Evolutionary conservation across 2,888 invertebrate genomes (phyloP).

Genomic region (Dilophus febrilis): DNA sequence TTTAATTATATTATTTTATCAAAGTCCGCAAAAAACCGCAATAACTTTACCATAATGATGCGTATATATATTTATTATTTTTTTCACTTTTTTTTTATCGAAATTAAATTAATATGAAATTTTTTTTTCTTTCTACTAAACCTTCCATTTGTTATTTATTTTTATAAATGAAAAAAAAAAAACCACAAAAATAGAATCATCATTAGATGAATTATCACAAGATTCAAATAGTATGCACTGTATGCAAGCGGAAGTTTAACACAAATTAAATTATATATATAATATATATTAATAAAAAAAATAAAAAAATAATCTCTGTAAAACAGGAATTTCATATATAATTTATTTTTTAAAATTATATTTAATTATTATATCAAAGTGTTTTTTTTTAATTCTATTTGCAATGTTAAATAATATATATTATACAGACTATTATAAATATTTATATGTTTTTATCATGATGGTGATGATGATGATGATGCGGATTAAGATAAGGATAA

Average conservation of each 20-base stretch:
- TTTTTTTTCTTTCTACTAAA: no score
- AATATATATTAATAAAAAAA: conserved; percentile 1
- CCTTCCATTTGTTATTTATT: no score
- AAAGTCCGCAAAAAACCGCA: no score
- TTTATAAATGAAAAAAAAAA: background rate
- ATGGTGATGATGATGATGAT: no score
- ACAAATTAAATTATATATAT: background rate
- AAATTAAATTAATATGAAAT: no score
- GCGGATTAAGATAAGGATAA: no score
- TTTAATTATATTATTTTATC: no score
- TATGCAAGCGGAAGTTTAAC: conserved; percentile 64
- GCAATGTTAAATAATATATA: background rate
- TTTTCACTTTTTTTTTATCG: background rate
- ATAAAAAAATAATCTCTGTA: background rate
- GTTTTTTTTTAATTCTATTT: background rate
- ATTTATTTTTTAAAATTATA: background rate
- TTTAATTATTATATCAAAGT: background rate
- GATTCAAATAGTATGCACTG: conserved; percentile 75
- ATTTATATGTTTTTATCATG: no score
- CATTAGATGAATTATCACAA: conserved; percentile 71
- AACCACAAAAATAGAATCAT: conserved; percentile 41
- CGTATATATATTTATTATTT: background rate
- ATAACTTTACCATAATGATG: no score
- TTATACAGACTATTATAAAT: background rate
- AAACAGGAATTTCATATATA: background rate